These are phyloP conservation scores for Nycticryphes semicollaris DNA, from an alignment of 2,113 vertebrate genomes.

Conservation along the genomic window DNA sequence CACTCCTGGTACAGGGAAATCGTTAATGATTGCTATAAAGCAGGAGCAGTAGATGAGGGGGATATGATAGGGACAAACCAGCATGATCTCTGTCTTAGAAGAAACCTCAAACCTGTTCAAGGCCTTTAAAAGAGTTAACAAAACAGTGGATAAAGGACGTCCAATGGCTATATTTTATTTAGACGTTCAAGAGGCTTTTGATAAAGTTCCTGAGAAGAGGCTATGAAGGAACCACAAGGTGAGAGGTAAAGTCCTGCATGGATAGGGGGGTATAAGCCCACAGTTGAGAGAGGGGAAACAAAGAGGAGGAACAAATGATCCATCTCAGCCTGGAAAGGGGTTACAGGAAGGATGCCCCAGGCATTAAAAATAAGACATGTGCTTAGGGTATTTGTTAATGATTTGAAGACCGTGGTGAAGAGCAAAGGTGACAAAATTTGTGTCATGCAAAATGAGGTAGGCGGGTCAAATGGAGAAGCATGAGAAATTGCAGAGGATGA, in stretches of 20 bases:
- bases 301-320: constrained; percentile 45
- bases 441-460: constrained; percentile 54
- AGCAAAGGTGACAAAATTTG: constrained; percentile 35
- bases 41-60: background rate
- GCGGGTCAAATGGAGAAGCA: background rate
- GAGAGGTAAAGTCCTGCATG: constrained; percentile 31
- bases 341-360: constrained; percentile 1
- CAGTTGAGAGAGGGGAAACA: constrained; percentile 9
- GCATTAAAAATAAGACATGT: constrained; percentile 22
- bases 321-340: constrained; percentile 32
- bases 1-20: background rate
- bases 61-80: constrained; percentile 1
- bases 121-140: constrained; percentile 17
- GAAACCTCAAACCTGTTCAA: constrained; percentile 9
- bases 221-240: constrained; percentile 15
- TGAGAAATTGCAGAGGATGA: background rate
- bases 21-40: background rate
- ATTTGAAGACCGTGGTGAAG: constrained; percentile 18
- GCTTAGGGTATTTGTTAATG: constrained; percentile 52
- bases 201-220: constrained; percentile 34
- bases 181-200: constrained; percentile 48
- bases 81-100: constrained; percentile 23
- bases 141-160: constrained; percentile 31
- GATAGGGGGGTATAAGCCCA: background rate
- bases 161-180: constrained; percentile 29